Evolutionary conservation across 2,888 invertebrate genomes (phyloP).

Genomic region (Aphidius colemani): DNA sequence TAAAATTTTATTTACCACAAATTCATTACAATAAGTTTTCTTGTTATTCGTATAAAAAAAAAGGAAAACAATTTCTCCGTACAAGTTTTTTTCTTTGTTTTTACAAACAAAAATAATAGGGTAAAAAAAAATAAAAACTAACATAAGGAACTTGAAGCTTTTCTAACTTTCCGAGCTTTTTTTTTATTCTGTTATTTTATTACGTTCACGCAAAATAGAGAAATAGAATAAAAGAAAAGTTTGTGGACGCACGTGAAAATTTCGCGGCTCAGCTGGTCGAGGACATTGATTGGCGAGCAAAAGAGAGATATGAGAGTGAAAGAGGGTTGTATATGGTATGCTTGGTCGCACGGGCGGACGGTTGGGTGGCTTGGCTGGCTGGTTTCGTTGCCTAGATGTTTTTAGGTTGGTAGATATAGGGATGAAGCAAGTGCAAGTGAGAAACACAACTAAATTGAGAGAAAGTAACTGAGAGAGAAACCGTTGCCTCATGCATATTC

Average conservation of each 20-base stretch:
- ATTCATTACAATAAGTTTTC: too few relatives aligned
- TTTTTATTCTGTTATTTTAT: too few relatives aligned
- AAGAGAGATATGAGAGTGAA: constrained; percentile 20
- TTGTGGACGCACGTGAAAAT: constrained; percentile 51
- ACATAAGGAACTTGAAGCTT: too few relatives aligned
- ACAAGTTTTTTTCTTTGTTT: too few relatives aligned
- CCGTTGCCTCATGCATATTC: constrained; percentile 59
- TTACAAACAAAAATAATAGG: too few relatives aligned
- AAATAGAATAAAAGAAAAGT: constrained; percentile 33
- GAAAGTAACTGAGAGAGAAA: constrained; percentile 37
- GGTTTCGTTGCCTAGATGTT: constrained; percentile 53
- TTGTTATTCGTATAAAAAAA: constrained; percentile 8
- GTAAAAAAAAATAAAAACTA: too few relatives aligned
- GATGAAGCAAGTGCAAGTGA: too few relatives aligned
- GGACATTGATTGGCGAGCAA: constrained; percentile 4
- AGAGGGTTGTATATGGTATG: constrained; percentile 29
- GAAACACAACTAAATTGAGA: neutral
- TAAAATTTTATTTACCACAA: too few relatives aligned
- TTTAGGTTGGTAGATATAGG: constrained; percentile 58
- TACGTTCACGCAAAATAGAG: constrained; percentile 2
- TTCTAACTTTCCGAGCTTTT: too few relatives aligned
- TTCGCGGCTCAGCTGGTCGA: constrained; percentile 33
- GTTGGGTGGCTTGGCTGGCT: constrained; percentile 17
- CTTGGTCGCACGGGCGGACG: constrained; percentile 6
- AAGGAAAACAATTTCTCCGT: too few relatives aligned